A percentile compares a stretch with the other conserved stretches of the same genome.
Evolutionary conservation across 2,888 invertebrate species (phyloP).

Genomic region (Entomobrya proxima): DNA sequence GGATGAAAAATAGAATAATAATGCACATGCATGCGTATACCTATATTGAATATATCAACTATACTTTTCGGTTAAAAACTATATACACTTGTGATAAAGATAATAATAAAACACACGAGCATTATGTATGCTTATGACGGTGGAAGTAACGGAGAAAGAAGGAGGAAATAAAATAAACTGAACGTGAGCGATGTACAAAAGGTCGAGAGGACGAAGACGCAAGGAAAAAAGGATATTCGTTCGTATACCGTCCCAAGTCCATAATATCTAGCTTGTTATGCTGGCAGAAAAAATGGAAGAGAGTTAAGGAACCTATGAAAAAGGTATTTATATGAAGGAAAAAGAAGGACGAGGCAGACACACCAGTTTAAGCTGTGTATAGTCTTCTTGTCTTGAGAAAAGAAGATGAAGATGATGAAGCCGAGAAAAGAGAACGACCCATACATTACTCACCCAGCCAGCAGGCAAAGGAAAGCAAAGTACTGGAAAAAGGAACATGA

Average conservation of each 20-base stretch:
- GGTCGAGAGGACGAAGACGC: constrained; percentile 13
- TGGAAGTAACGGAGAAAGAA: constrained; percentile 36
- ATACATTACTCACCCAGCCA: constrained; percentile 54
- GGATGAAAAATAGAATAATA: neutral
- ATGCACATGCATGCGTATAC: neutral
- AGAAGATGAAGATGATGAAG: constrained; percentile 60
- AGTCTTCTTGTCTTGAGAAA: constrained; percentile 14
- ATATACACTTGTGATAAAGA: neutral
- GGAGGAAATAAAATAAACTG: constrained; percentile 61
- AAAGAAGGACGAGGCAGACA: neutral
- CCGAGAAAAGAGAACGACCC: constrained; percentile 58
- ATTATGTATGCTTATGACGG: constrained; percentile 53
- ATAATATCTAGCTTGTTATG: constrained; percentile 38
- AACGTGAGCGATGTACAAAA: constrained; percentile 58
- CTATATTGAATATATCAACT: neutral
- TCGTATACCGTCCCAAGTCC: constrained; percentile 6
- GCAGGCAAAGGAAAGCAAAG: neutral
- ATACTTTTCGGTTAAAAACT: neutral
- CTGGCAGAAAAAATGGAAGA: constrained; percentile 12
- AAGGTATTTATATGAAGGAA: constrained; percentile 8
- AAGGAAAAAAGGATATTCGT: constrained; percentile 9
- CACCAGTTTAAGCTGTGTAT: constrained; percentile 4
- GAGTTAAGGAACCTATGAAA: neutral
- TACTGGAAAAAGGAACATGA: neutral
- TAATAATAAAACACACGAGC: constrained; percentile 21